Percentiles rank a stretch among this genome's conserved stretches.
Conservation (phyloP, 2,113 vertebrate species). For the Castor canadensis region DNA sequence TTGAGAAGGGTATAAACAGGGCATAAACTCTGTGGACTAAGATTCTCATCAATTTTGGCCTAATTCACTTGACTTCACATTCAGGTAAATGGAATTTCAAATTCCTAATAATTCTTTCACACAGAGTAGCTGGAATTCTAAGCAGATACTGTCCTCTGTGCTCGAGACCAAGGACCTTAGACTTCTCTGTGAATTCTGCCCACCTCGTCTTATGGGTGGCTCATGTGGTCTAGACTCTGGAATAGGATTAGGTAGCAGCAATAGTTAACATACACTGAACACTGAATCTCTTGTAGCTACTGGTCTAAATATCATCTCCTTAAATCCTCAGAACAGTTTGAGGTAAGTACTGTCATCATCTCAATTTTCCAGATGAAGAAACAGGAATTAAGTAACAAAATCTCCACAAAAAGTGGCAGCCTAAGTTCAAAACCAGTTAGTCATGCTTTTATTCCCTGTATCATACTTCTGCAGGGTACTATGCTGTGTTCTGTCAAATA, state of each 20-base stretch:
- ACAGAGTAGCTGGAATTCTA: not conserved
- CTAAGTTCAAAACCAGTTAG: not conserved
- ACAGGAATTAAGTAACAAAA: not conserved
- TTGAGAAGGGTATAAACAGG: not conserved
- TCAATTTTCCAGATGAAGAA: constrained; percentile 1
- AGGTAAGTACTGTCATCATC: not conserved
- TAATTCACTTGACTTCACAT: not conserved
- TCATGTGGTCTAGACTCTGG: not conserved
- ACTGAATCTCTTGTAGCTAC: not conserved
- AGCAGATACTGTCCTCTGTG: not conserved
- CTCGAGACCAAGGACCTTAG: not conserved
- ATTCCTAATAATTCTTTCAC: not conserved
- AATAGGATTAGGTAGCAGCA: not conserved
- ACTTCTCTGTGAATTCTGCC: not conserved
- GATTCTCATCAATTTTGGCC: not conserved
- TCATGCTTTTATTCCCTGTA: not conserved
- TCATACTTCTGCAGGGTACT: not conserved
- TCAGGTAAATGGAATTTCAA: not conserved
- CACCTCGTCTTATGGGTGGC: not conserved
- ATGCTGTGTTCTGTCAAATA: not conserved
- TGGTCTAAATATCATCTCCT: not conserved
- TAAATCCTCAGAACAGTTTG: not conserved
- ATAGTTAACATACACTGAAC: not conserved
- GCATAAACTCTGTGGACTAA: not conserved
- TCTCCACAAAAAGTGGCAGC: not conserved